Evolutionary conservation across 1,140 invertebrate genomes (phyloP).

Genomic region (Cydia pomonella): DNA sequence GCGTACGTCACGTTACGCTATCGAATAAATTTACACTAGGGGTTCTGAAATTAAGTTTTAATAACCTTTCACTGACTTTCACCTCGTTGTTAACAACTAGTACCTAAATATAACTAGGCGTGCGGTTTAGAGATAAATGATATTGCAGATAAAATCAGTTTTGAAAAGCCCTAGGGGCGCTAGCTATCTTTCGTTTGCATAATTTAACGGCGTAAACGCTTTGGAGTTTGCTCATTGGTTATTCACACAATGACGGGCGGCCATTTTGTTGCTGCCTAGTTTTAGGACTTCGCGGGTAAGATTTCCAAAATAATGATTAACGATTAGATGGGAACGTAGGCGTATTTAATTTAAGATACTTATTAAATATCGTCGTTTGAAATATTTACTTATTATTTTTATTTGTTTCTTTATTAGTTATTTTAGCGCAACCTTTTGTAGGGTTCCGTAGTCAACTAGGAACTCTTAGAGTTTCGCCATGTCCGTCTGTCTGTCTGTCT

Average conservation of each 20-base stretch:
- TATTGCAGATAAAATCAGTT: not conserved
- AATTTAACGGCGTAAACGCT: slow-evolving; percentile 5
- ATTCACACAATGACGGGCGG: not conserved
- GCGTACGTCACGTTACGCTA: too few relatives aligned
- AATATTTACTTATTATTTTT: too few relatives aligned
- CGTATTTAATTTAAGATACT: too few relatives aligned
- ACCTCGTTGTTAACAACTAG: not conserved
- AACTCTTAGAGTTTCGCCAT: too few relatives aligned
- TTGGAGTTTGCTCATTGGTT: slow-evolving; percentile 9
- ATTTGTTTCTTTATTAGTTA: too few relatives aligned
- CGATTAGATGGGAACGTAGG: not conserved
- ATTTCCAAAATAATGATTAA: not conserved
- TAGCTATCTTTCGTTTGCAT: slow-evolving; percentile 11
- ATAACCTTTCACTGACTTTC: not conserved
- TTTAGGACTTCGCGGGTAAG: not conserved
- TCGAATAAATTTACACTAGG: too few relatives aligned
- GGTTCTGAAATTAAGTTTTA: not conserved
- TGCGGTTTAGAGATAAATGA: not conserved
- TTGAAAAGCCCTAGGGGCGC: not conserved
- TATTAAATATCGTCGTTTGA: too few relatives aligned
- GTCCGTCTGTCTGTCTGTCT: too few relatives aligned
- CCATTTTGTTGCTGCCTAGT: not conserved
- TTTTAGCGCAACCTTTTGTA: too few relatives aligned
- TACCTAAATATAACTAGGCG: not conserved
- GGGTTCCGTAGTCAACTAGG: too few relatives aligned